Percentiles rank a stretch among this genome's conserved stretches.
These are phyloP conservation scores for Podarcis cretensis DNA, from an alignment of 2,113 vertebrate species.

Conservation along the genomic window DNA sequence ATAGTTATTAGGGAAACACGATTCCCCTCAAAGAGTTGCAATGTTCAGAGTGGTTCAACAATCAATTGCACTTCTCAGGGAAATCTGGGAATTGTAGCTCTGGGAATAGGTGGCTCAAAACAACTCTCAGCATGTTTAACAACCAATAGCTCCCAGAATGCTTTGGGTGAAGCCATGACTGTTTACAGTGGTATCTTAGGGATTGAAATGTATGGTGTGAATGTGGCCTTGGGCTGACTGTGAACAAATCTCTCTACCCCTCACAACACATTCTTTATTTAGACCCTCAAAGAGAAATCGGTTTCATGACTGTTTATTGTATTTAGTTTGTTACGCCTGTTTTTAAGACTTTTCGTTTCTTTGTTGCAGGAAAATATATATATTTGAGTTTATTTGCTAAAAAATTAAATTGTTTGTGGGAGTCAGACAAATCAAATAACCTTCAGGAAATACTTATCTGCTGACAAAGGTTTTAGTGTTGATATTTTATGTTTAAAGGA, in stretches of 20 bases:
- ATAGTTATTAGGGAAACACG: too few species aligned
- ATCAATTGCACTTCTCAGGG: too few species aligned
- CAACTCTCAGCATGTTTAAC: too few species aligned
- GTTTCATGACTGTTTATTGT: conserved; percentile 90
- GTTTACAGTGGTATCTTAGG: too few species aligned
- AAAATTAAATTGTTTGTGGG: conserved; percentile 46
- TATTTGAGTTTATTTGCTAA: conserved; percentile 56
- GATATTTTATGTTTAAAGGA: conserved; percentile 54
- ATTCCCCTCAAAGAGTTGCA: too few species aligned
- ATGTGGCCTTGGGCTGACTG: too few species aligned
- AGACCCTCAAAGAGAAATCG: conserved; percentile 87
- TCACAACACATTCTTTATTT: conserved; percentile 71
- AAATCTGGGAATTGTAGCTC: too few species aligned
- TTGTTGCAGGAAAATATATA: neutral
- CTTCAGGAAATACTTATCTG: conserved; percentile 63
- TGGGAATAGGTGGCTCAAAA: too few species aligned
- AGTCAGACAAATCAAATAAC: conserved; percentile 43
- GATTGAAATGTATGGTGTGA: too few species aligned
- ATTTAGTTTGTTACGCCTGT: conserved; percentile 84
- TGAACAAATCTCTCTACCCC: conserved; percentile 16
- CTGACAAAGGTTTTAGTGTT: conserved; percentile 48
- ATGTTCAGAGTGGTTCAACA: too few species aligned
- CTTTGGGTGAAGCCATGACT: too few species aligned
- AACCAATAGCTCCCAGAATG: too few species aligned
- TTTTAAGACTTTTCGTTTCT: conserved; percentile 69